These are phyloP conservation scores for Heliconius eleuchia DNA, from an alignment of 1,140 invertebrate species.

Conservation along the genomic window DNA sequence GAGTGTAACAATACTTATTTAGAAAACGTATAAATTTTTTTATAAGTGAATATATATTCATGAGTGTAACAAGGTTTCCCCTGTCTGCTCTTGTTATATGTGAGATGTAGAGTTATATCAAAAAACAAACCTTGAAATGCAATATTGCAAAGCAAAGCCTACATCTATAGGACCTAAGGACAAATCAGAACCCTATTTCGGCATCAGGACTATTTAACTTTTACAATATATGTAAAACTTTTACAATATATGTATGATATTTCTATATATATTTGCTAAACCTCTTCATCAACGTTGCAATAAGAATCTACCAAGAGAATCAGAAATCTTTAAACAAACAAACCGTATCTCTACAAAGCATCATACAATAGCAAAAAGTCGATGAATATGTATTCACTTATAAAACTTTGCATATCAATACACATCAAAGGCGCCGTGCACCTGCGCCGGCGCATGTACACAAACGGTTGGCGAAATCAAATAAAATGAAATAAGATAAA, in stretches of 20 bases:
- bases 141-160: too few species aligned
- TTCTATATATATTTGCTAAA: background rate
- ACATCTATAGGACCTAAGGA: too few species aligned
- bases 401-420: conserved; percentile 73
- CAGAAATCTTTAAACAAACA: conserved; percentile 28
- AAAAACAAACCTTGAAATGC: too few species aligned
- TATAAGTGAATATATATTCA: too few species aligned
- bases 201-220: background rate
- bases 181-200: too few species aligned
- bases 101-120: too few species aligned
- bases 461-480: conserved; percentile 56
- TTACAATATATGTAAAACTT: background rate
- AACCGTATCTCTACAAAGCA: conserved; percentile 30
- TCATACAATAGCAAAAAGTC: conserved; percentile 37
- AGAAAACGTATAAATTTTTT: too few species aligned
- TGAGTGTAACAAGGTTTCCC: too few species aligned
- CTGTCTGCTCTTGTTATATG: too few species aligned
- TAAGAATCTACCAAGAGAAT: conserved; percentile 11
- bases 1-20: too few species aligned
- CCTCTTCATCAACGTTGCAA: background rate
- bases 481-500: conserved; percentile 49
- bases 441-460: conserved; percentile 52
- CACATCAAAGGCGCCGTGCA: conserved; percentile 64
- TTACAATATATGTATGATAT: background rate
- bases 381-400: conserved; percentile 53